A percentile compares a stretch with the other conserved stretches of the same genome.
Conservation (phyloP, 1,140 invertebrate genomes). For the Venturia canescens region DNA sequence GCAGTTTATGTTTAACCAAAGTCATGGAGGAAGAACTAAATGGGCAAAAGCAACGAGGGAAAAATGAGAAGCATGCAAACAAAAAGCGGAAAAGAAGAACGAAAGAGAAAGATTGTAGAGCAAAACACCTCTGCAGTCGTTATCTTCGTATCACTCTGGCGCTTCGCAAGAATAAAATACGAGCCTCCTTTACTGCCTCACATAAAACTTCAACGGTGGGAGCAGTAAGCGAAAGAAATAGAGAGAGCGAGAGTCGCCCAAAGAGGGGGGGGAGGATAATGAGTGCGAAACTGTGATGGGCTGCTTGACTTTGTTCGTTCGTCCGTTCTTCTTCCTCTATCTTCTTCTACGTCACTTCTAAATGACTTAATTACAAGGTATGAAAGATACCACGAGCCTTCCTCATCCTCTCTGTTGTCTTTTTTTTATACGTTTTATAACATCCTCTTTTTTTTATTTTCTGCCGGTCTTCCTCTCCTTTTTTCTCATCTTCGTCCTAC, state of each 20-base stretch:
- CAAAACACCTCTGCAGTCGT: slow-evolving; percentile 48
- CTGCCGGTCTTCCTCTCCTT: not conserved
- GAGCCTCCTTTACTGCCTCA: slow-evolving; percentile 52
- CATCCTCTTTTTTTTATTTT: not conserved
- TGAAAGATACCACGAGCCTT: slow-evolving; percentile 49
- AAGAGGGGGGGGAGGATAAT: not conserved
- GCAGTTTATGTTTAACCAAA: not conserved
- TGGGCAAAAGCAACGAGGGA: slow-evolving; percentile 5
- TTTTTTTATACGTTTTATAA: slow-evolving; percentile 20
- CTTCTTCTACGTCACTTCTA: slow-evolving; percentile 44
- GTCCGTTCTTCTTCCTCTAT: slow-evolving; percentile 19
- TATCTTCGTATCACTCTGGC: slow-evolving; percentile 49
- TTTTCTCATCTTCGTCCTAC: not conserved
- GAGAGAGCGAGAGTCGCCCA: not conserved
- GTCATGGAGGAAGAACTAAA: not conserved
- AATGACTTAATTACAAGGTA: slow-evolving; percentile 58
- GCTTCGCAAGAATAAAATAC: slow-evolving; percentile 54
- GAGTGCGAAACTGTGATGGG: slow-evolving; percentile 45
- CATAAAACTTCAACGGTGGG: slow-evolving; percentile 53
- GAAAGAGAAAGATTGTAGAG: slow-evolving; percentile 23
- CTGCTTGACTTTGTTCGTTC: not conserved
- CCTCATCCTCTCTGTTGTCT: slow-evolving; percentile 23
- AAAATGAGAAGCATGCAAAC: not conserved
- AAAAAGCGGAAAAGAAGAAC: not conserved
- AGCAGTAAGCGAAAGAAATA: slow-evolving; percentile 44